phyloP scores from a whole-genome alignment of 1,140 invertebrate species.

The Reticulitermes speratus region DNA sequence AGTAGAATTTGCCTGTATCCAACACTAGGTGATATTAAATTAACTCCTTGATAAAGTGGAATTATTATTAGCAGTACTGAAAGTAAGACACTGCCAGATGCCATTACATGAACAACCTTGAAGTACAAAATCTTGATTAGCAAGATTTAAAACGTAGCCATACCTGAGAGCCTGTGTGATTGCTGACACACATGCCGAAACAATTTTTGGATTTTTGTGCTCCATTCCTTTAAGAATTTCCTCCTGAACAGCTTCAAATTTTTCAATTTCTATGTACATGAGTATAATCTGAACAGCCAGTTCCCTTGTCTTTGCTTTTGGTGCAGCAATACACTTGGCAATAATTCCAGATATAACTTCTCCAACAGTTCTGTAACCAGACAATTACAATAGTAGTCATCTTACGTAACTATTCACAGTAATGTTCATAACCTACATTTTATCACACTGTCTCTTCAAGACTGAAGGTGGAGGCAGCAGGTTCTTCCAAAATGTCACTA shows the following conservation, averaged over 20 bases:
- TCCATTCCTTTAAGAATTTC: slow-evolving; percentile 92
- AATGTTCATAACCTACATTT: too few species aligned
- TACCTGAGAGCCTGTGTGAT: slow-evolving; percentile 72
- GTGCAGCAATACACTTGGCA: slow-evolving; percentile 87
- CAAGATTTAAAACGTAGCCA: slow-evolving; percentile 29
- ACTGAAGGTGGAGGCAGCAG: too few species aligned
- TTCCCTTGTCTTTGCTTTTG: slow-evolving; percentile 90
- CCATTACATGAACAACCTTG: too few species aligned
- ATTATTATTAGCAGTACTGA: too few species aligned
- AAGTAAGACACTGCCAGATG: too few species aligned
- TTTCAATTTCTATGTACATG: slow-evolving; percentile 96
- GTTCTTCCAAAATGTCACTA: too few species aligned
- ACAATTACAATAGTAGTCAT: slow-evolving; percentile 29
- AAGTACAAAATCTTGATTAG: not conserved
- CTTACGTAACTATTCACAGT: too few species aligned
- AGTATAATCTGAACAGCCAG: slow-evolving; percentile 83
- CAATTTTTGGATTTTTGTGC: slow-evolving; percentile 94
- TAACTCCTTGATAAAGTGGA: too few species aligned
- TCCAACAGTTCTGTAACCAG: slow-evolving; percentile 69
- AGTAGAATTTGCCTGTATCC: too few species aligned
- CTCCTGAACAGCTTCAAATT: slow-evolving; percentile 86
- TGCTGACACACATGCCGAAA: slow-evolving; percentile 77
- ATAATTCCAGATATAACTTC: slow-evolving; percentile 90
- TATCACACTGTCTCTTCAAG: too few species aligned
- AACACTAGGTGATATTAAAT: too few species aligned